Percentiles rank a stretch among this genome's conserved stretches.
These are phyloP conservation scores for Umimayanthus chanpuru DNA, from an alignment of 92 coral and sea anemone genomes.

Conservation along the genomic window DNA sequence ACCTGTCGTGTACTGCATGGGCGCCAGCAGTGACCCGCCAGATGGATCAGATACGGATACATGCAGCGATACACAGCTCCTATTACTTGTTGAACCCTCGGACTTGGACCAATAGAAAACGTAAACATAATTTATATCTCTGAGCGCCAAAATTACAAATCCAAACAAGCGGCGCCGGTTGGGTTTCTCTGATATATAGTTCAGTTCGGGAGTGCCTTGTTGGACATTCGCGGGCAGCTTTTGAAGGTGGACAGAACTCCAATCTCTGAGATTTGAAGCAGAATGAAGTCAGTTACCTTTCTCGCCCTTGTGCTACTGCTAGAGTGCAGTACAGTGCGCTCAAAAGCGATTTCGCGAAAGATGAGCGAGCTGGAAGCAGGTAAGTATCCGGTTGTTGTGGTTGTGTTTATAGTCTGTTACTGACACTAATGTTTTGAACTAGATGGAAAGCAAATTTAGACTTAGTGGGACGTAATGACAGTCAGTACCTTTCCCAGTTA, in stretches of 20 bases:
- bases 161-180: background rate
- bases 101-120: background rate
- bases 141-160: background rate
- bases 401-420: background rate
- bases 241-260: slow-evolving; percentile 3
- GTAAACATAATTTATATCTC: background rate
- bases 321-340: background rate
- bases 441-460: background rate
- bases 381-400: background rate
- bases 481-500: background rate
- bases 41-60: too few species aligned
- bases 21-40: too few species aligned
- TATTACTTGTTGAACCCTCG: background rate
- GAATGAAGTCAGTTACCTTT: background rate
- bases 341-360: background rate
- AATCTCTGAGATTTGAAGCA: background rate
- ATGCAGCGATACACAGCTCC: background rate
- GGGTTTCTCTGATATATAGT: too few species aligned
- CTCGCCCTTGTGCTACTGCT: background rate
- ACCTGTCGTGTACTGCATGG: too few species aligned
- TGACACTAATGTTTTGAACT: too few species aligned
- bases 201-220: background rate
- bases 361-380: background rate
- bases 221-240: slow-evolving; percentile 2
- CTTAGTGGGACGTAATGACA: background rate